Base-by-base conservation (phyloP, 2,113 vertebrate species). In the Bungarus multicinctus region DNA sequence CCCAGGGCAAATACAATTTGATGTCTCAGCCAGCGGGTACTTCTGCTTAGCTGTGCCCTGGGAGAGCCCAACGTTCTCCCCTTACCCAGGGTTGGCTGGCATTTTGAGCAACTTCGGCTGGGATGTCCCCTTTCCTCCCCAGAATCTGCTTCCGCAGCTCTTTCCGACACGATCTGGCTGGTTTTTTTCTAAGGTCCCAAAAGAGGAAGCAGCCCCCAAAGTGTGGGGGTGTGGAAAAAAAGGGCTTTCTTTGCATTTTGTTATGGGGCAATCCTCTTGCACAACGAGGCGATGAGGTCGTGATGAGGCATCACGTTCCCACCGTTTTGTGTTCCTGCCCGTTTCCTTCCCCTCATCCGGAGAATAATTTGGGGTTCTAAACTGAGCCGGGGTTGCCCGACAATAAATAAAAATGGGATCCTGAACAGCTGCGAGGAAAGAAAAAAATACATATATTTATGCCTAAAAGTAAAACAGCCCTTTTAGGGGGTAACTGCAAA, bases 191-290 rank as follows among this genome's bases (percentile, higher is more conserved):
- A 43, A 87, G 54, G 43, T 58, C 12, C 39, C 30, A 30, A 87
- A 91, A 34, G 55, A 91, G 85, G 91, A 87, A 91, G 50, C 14
- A 3, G 54, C 4, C 2, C 52, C 7, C 14, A 3, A 22, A 3
- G 3, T 7, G 0, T 5, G 0, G 5, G 12, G 1, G 60, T 0
- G 58, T 2, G 11, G 23, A 0, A 12, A 4, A 2, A 22, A 4
- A 1, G 22, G 5, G 12, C 25, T 47, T 47, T 86, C 39, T 54
- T 58, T 58, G 5, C 54, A 5, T n/a, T 20, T 45, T 10, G 5
- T 10, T 8, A n/a, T 60, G 57, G 39, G 18, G 34, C 27, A n/a
- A 91, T 30, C 8, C 1, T 34, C 55, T 20, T 12, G 53, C 34
- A 0, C 14, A 53, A 8, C 30, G 7, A 0, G 45, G 2, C 8